Base-by-base conservation (phyloP, 2,888 invertebrate genomes). In the Pomacea canaliculata region DNA sequence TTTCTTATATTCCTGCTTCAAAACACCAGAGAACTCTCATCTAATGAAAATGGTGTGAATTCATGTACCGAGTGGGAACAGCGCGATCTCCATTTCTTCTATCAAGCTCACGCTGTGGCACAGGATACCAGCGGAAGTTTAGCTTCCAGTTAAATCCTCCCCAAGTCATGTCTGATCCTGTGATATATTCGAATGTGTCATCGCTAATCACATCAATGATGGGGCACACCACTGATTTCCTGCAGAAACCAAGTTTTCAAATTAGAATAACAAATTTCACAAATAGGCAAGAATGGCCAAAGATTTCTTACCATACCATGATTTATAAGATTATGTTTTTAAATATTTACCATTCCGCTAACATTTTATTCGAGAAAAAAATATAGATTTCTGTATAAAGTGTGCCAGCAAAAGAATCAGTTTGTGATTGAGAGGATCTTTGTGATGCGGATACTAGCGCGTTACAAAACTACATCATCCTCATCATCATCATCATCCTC, bases 121-220 rank as follows among this genome's bases (percentile, higher is more conserved):
- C 99, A 78, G 98, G 94, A 92, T 99, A 99, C 98, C 98, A 98
- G 92, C 99, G 94, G 92, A 99, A 99, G 92, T 99, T 99, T 74
- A 99, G 93, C 92, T 98, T 98, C 99, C 99, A 99, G 92, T 99
- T 99, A 92, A 99, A 99, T 48, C 99, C 99, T 81, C 99, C 99
- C 98, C 99, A 99, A 0, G 99, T 99, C 94, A 98, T 97, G 91
- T 99, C 99, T 1, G 98, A 98, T 0, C 99, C 99, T 72, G 98
- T 96, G 81, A 99, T 97, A 92, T 99, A 99, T 92, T 99, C 98
- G 92, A 99, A 99, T 8, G 97, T 97, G 87, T 99, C 98, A 91
- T 99, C 99, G 70, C 97, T 97, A 88, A 99, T 99, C 78, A 99
- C 98, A 91, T 99, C 99, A 86, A 99, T 99, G 84, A 99, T 97